phyloP scores from a whole-genome alignment of 2,797 vertebrate species.

The Anguilla megastoma region DNA sequence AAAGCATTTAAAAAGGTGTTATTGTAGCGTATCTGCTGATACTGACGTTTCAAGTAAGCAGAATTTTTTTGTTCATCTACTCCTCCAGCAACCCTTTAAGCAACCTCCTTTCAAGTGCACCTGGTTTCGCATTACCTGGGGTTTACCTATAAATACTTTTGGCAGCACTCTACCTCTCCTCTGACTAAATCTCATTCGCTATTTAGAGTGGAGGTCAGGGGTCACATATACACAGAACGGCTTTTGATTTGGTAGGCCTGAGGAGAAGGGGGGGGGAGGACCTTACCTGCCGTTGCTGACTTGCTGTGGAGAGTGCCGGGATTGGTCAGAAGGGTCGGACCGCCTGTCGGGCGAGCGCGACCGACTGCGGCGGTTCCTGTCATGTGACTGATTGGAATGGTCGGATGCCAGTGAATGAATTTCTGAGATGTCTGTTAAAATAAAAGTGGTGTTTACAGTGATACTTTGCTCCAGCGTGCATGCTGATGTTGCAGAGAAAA shows the following conservation, averaged over 20 bases:
- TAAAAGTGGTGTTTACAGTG: constrained; percentile 52
- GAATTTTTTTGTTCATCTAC: too few species aligned
- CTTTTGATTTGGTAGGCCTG: background rate
- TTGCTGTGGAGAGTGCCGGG: constrained; percentile 93
- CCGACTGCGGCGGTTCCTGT: constrained; percentile 88
- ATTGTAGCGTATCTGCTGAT: too few species aligned
- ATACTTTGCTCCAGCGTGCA: background rate
- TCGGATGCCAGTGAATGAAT: constrained; percentile 98
- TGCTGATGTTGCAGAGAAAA: background rate
- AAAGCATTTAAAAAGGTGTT: too few species aligned
- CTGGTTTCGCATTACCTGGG: too few species aligned
- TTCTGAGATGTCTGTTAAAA: constrained; percentile 95
- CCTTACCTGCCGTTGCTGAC: constrained; percentile 95
- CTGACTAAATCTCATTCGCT: background rate
- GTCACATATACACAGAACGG: background rate
- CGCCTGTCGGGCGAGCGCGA: constrained; percentile 93
- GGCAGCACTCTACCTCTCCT: too few species aligned
- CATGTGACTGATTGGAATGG: constrained; percentile 96
- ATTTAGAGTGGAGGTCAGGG: constrained; percentile 37
- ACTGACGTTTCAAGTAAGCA: too few species aligned
- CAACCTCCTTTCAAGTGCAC: too few species aligned
- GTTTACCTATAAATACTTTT: too few species aligned
- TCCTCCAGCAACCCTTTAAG: too few species aligned
- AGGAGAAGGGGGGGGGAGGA: background rate
- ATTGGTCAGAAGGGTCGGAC: constrained; percentile 95